These are phyloP conservation scores for Tetragnatha montana DNA, from an alignment of 2,888 invertebrate species.

Conservation along the genomic window DNA sequence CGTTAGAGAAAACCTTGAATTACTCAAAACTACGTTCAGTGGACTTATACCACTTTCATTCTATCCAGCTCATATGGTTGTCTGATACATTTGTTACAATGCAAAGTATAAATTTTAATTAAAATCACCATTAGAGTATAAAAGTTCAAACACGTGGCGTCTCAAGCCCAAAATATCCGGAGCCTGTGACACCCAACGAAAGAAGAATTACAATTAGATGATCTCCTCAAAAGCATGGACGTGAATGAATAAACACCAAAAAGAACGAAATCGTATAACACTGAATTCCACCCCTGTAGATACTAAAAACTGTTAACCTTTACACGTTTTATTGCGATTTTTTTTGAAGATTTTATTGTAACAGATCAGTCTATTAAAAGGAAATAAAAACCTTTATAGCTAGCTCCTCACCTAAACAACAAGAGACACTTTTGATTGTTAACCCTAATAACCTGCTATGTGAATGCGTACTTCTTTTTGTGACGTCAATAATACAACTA, in stretches of 20 bases:
- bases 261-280: not conserved
- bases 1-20: too few relatives aligned
- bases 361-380: not conserved
- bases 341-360: not conserved
- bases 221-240: not conserved
- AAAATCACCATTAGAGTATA: too few relatives aligned
- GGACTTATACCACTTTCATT: too few relatives aligned
- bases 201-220: not conserved
- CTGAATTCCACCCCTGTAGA: not conserved
- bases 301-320: not conserved
- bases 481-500: not conserved
- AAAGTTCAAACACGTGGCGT: not conserved
- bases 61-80: too few relatives aligned
- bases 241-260: not conserved
- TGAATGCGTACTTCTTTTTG: not conserved
- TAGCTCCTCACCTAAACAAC: not conserved
- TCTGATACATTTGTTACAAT: too few relatives aligned
- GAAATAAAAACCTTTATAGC: not conserved
- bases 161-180: not conserved
- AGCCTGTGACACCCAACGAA: not conserved
- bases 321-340: not conserved
- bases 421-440: not conserved
- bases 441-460: not conserved
- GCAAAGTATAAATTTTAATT: too few relatives aligned
- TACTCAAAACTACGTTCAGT: too few relatives aligned